A percentile compares a stretch with the other conserved stretches of the same genome.
phyloP scores from a whole-genome alignment of 2,797 vertebrate species.

The Capromys pilorides region DNA sequence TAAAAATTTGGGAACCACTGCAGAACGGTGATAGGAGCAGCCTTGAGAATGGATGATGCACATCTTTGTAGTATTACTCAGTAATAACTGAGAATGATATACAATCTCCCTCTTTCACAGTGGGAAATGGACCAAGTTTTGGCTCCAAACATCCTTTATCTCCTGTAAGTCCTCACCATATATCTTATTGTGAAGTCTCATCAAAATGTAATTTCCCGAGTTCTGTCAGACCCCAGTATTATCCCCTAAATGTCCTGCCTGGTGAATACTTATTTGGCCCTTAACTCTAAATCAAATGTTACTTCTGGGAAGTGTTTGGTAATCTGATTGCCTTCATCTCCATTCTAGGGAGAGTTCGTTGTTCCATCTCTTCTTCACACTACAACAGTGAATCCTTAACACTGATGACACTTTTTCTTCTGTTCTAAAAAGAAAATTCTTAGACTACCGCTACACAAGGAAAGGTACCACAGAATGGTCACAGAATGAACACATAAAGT shows the following conservation, averaged over 20 bases:
- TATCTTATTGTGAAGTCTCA: conserved; percentile 45
- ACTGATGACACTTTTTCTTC: background rate
- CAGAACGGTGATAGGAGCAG: background rate
- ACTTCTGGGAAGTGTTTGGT: background rate
- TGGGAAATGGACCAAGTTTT: background rate
- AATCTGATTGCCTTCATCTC: background rate
- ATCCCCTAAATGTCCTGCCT: conserved; percentile 32
- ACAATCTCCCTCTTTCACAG: background rate
- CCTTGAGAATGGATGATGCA: background rate
- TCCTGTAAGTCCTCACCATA: background rate
- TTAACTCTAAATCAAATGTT: conserved; percentile 33
- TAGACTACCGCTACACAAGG: background rate
- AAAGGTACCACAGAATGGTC: background rate
- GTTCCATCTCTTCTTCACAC: background rate
- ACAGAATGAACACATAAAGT: background rate
- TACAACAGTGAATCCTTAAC: background rate
- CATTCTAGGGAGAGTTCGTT: background rate
- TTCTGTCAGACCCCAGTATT: background rate
- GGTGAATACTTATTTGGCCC: background rate
- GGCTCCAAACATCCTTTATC: background rate
- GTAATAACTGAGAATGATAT: background rate
- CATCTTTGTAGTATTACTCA: background rate
- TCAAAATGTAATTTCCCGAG: conserved; percentile 35
- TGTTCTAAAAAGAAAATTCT: background rate
- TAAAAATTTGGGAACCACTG: conserved; percentile 7